Percentiles rank a stretch among this genome's conserved stretches.
Conservation (phyloP, 2,888 invertebrate genomes). For the Erebia ligea region DNA sequence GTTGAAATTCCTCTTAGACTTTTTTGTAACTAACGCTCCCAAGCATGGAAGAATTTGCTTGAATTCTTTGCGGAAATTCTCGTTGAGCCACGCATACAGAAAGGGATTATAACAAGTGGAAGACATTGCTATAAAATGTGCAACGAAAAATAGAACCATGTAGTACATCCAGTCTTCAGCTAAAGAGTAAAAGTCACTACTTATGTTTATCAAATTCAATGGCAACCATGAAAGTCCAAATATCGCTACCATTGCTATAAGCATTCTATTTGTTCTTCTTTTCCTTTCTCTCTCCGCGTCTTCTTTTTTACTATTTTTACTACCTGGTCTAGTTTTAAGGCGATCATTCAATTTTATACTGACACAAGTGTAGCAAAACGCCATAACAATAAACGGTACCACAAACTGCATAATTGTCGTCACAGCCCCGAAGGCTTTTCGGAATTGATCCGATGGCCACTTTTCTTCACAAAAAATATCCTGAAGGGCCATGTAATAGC, state of each 20-base stretch:
- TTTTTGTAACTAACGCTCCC: constrained; percentile 72
- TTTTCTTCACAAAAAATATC: constrained; percentile 86
- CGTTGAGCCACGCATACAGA: constrained; percentile 97
- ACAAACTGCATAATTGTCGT: constrained; percentile 94
- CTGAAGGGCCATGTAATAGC: constrained; percentile 88
- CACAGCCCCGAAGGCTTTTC: constrained; percentile 89
- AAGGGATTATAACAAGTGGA: constrained; percentile 97
- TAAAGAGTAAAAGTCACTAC: constrained; percentile 86
- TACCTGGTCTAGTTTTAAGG: constrained; percentile 89
- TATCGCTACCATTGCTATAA: constrained; percentile 95
- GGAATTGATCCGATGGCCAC: constrained; percentile 90
- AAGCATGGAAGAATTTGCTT: constrained; percentile 89
- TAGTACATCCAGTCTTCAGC: constrained; percentile 88
- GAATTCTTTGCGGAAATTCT: constrained; percentile 96
- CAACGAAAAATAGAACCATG: constrained; percentile 89
- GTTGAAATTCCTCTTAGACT: constrained; percentile 66
- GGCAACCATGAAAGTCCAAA: constrained; percentile 95
- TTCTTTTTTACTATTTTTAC: constrained; percentile 88
- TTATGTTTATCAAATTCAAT: constrained; percentile 90
- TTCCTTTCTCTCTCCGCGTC: constrained; percentile 92
- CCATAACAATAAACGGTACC: constrained; percentile 93
- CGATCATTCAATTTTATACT: constrained; percentile 89
- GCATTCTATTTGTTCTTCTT: constrained; percentile 92
- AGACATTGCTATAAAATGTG: constrained; percentile 95
- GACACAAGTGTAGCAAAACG: constrained; percentile 93